These are phyloP conservation scores for Pterocles orientalis DNA, from an alignment of 2,113 vertebrate genomes.

Conservation along the genomic window DNA sequence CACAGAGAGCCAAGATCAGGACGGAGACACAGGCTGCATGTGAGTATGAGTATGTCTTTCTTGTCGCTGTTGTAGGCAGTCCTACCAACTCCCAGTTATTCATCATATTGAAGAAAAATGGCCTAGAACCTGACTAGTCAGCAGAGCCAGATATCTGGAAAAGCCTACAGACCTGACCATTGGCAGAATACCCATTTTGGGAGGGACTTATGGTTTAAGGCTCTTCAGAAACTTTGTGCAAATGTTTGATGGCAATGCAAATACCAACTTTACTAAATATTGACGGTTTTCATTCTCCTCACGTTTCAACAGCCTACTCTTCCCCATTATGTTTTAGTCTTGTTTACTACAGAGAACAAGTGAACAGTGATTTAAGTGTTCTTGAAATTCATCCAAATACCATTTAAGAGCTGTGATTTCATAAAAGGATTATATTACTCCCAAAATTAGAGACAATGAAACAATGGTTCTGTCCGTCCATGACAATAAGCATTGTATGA, in stretches of 20 bases:
- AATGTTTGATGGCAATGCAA: not conserved
- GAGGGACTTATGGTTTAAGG: not conserved
- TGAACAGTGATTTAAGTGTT: not conserved
- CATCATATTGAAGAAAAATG: not conserved
- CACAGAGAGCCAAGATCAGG: not conserved
- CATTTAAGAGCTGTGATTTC: not conserved
- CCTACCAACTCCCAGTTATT: not conserved
- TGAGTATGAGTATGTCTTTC: not conserved
- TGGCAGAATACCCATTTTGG: not conserved
- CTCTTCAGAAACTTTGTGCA: not conserved
- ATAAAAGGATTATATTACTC: not conserved
- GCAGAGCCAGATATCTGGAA: not conserved
- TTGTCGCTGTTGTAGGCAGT: not conserved
- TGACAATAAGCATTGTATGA: not conserved
- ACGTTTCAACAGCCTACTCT: not conserved
- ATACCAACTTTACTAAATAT: not conserved
- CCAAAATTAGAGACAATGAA: not conserved
- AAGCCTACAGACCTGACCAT: not conserved
- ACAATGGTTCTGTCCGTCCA: not conserved
- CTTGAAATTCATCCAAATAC: not conserved
- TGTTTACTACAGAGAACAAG: not conserved
- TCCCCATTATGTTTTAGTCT: not conserved
- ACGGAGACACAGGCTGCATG: rapidly evolving
- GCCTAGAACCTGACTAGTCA: not conserved
- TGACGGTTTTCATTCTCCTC: not conserved